These are phyloP conservation scores for Sylvilagus bachmani DNA, from an alignment of 2,113 vertebrate genomes.

Conservation along the genomic window DNA sequence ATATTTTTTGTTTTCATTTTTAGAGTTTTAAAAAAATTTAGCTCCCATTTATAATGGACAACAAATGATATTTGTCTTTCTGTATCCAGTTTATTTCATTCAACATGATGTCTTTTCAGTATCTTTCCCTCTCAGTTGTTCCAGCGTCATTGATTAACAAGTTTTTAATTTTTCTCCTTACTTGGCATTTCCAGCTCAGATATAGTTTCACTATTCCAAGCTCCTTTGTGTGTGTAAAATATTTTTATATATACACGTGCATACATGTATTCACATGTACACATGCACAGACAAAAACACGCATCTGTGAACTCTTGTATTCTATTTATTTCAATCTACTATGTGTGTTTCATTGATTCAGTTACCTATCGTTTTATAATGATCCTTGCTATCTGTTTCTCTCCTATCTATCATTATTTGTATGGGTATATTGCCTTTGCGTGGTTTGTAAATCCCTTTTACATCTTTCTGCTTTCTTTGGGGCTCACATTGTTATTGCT, in stretches of 20 bases:
- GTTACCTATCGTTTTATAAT: not conserved
- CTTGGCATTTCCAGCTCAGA: not conserved
- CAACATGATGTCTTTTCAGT: too few species aligned
- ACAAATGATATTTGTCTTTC: too few species aligned
- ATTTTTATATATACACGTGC: too few species aligned
- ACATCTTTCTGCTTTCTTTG: not conserved
- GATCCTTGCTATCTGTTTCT: not conserved
- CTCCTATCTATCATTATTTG: not conserved
- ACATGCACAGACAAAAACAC: too few species aligned
- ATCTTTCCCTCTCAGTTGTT: not conserved
- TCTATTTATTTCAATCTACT: not conserved
- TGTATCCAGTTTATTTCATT: not conserved
- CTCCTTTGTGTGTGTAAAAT: too few species aligned
- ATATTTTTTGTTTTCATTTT: too few species aligned
- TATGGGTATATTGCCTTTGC: not conserved
- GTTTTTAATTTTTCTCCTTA: not conserved
- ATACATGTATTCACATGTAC: too few species aligned
- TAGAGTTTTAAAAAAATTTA: too few species aligned
- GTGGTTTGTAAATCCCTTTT: not conserved
- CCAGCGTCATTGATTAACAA: not conserved
- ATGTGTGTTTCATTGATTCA: not conserved
- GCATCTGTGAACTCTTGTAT: too few species aligned
- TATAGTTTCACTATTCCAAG: not conserved
- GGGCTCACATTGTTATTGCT: not conserved
- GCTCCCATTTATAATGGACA: not conserved